Evolutionary conservation across 2,113 vertebrate species (phyloP), one percentile per base, ranked within the genome.

Genomic region (Hystrix cristata): DNA sequence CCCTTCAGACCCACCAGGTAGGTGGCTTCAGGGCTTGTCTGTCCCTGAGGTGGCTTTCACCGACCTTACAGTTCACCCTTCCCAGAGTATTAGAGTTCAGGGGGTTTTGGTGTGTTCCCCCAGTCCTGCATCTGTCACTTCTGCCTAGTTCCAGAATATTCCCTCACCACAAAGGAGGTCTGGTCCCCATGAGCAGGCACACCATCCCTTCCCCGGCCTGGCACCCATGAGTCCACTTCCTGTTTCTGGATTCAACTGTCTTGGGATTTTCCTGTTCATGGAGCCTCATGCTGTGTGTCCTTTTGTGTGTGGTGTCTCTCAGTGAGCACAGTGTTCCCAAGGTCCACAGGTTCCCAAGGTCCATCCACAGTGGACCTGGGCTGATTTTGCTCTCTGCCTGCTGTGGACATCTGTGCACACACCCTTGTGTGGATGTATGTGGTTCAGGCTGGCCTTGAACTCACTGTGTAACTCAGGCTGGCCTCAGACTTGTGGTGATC

Each of bases 231-330:
- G 18, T n/a, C 43, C 38, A 60, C 67, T 23, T 43, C 1, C 34
- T 3, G 3, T 67, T 34, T 80, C 64, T 72, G 83, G 60, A 19
- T 23, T 0, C 4, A 7, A n/a, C 64, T 29, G 38, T 71, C 8
- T n/a, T 79, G 53, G 12, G 19, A 4, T 0, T 84, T 64, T 65
- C 78, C 3, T 18, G 19, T 43, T 29, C 0, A 0, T 23, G 46
- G 62, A 18, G 0, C 31, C 25, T 6, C 31, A 43, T 11, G 0
- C 21, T 6, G 1, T 48, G 57, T 25, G 74, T 78, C 74, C 57
- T 53, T 3, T 3, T 51, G 62, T 69, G 90, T 76, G 13, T 76
- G 48, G 48, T 18, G 19, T 86, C 19, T 90, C 19, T 80, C 23
- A 2, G 53, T 69, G 81, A 76, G 59, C 11, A 0, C 5, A 0